These are phyloP conservation scores for Asteroscopus sphinx DNA, from an alignment of 2,888 invertebrate genomes.

Conservation along the genomic window DNA sequence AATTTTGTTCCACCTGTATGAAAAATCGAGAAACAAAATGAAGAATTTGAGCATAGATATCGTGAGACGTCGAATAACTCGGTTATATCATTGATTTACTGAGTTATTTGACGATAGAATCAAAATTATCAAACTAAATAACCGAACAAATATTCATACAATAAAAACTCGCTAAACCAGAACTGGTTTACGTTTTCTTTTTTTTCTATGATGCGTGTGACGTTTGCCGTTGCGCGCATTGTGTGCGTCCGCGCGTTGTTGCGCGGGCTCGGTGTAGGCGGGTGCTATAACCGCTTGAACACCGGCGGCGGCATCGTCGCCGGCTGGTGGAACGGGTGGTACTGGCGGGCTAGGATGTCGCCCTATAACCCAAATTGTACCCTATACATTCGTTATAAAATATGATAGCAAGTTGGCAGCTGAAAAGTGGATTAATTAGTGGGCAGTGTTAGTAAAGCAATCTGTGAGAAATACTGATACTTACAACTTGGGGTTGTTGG, in stretches of 20 bases:
- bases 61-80: constrained; percentile 37
- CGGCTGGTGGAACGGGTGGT: constrained; percentile 86
- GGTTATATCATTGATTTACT: constrained; percentile 13
- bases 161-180: constrained; percentile 72
- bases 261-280: constrained; percentile 62
- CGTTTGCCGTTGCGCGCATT: constrained; percentile 62
- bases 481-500: constrained; percentile 85
- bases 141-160: constrained; percentile 50
- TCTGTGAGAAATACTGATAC: constrained; percentile 63
- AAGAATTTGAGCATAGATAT: constrained; percentile 70
- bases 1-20: constrained; percentile 68
- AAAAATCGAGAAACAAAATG: constrained; percentile 54
- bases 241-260: constrained; percentile 51
- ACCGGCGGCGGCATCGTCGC: constrained; percentile 78
- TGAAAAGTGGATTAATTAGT: constrained; percentile 45
- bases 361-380: constrained; percentile 86
- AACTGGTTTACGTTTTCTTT: constrained; percentile 83
- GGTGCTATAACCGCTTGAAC: constrained; percentile 87
- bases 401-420: constrained; percentile 56
- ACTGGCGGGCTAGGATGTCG: constrained; percentile 86
- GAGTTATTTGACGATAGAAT: constrained; percentile 40
- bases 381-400: constrained; percentile 83
- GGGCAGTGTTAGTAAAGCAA: constrained; percentile 34
- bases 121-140: constrained; percentile 49
- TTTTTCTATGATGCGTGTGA: constrained; percentile 72